Evolutionary conservation across 2,888 invertebrate genomes (phyloP), one percentile per base, ranked within the genome.

Genomic region (Cephus pygmeus): DNA sequence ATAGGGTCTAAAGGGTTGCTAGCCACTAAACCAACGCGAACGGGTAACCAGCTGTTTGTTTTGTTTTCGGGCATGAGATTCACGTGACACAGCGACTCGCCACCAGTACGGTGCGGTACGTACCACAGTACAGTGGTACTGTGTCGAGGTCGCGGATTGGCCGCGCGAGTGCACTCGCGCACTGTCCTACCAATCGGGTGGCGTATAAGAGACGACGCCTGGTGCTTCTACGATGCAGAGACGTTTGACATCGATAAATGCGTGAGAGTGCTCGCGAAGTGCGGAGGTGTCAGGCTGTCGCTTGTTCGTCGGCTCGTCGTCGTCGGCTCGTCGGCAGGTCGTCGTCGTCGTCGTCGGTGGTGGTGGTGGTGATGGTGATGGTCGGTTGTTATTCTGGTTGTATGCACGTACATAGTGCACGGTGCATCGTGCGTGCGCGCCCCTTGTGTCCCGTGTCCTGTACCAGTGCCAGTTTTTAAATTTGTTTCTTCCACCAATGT

Each of bases 31-130:
- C 56, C 56, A 23, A 56, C 34, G 71, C 33, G 23, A 73, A 35
- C 68, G 75, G 71, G 34, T 76, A 40, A 76, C 90, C 91, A 92
- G 92, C 91, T 92, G 92, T 92, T 92, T 94, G 94, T 94, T 94
- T 94, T 94, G 94, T 94, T 94, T 94, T 93, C 93, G 93, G 94
- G 94, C 94, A 94, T 93, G 94, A 93, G 93, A 94, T 94, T 94
- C 94, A 94, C 94, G 94, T 94, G 94, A 94, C 94, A 88, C 56
- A 23, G 56, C 56, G 56, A 56, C 56, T 56, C 56, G 85, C 76
- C 87, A 86, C 84, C 85, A 81, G 86, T 86, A 88, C 85, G 81
- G 86, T 86, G 88, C 85, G 85, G 85, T 88, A 87, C 88, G 88
- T 89, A 87, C 87, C 88, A 86, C 88, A 83, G 83, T 84, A 83